Evolutionary conservation across 1,140 invertebrate genomes (phyloP), one percentile per base, ranked within the genome.

Genomic region (Aphaenogaster rudis): DNA sequence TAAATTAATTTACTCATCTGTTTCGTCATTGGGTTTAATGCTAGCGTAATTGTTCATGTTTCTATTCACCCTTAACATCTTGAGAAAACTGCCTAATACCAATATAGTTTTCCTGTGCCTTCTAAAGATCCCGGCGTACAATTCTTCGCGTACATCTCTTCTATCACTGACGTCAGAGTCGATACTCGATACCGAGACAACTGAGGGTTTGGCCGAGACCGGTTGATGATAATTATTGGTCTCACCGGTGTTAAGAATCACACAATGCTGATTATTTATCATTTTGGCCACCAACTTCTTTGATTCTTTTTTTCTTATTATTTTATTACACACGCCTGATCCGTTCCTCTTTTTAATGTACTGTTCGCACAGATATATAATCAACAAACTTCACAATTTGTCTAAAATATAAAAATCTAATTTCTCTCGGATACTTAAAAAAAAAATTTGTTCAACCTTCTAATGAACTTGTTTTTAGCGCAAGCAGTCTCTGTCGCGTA

Each of bases 61-160:
- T 95, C 97, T 97, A 94, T 95, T 95, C 94, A 97, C 97, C 94
- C 97, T 97, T 87, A 98, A 95, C 97, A 98, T 98, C 84, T 97
- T 96, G 59, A 98, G 96, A 93, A 98, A 98, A 72, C 97, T 98
- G 50, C 97, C 97, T 72, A 98, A 96, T 52, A 97, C 97, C 92
- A 98, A 97, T 92, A 98, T 98, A 33, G 97, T 97, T 93, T 97
- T 96, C 74, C 97, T 96, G 94, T 98, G 97, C 87, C 97, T 96
- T 95, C 97, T 97, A 94, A 98, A 97, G 88, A 98, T 98, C 91
- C 97, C 97, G 93, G 97, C 97, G 92, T 98, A 98, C 84, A 98
- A 95, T 81, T 97, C 97, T 92, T 98, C 97, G 86, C 97, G 95
- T 76, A 98, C 95, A 76, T 97, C 96, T 90, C 97, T 97, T 88